These are phyloP conservation scores for Sebastes fasciatus DNA, from an alignment of 2,113 vertebrate species.

Conservation along the genomic window DNA sequence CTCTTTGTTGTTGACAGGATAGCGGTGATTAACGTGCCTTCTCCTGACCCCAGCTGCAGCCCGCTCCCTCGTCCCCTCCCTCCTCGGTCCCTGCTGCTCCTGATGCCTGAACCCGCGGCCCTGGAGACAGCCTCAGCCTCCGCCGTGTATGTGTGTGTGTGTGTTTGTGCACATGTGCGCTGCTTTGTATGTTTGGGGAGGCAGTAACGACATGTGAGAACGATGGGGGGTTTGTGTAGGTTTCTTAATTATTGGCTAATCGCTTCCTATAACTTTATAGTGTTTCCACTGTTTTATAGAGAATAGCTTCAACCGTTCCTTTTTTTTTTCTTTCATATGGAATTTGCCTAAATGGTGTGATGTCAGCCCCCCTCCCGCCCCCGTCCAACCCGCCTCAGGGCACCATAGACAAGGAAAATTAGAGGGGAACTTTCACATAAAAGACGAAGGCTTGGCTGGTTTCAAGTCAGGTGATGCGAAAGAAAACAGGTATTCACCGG, in stretches of 20 bases:
- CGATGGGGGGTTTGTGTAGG: slow-evolving; percentile 61
- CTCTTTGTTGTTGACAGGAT: slow-evolving; percentile 84
- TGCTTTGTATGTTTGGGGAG: slow-evolving; percentile 46
- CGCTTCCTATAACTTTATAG: slow-evolving; percentile 79
- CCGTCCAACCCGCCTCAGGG: slow-evolving; percentile 64
- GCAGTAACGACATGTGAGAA: slow-evolving; percentile 69
- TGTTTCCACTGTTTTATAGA: slow-evolving; percentile 79
- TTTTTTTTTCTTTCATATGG: slow-evolving; percentile 67
- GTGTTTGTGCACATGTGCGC: slow-evolving; percentile 50
- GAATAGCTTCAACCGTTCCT: slow-evolving; percentile 49
- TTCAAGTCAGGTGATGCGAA: slow-evolving; percentile 81
- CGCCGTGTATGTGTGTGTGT: neutral
- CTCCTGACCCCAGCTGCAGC: slow-evolving; percentile 81
- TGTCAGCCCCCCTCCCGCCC: slow-evolving; percentile 73
- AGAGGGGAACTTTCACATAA: slow-evolving; percentile 83
- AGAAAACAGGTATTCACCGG: slow-evolving; percentile 78
- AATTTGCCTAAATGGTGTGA: slow-evolving; percentile 81
- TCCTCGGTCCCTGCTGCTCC: slow-evolving; percentile 61
- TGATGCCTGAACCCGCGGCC: slow-evolving; percentile 66
- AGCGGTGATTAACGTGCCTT: slow-evolving; percentile 84
- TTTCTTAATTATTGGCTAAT: slow-evolving; percentile 77
- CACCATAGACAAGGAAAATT: slow-evolving; percentile 77
- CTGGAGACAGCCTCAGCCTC: slow-evolving; percentile 56
- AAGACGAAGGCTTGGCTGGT: slow-evolving; percentile 75
- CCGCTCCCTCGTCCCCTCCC: slow-evolving; percentile 60